Evolutionary conservation across 64 coral and sea anemone species (phyloP).

Genomic region (Montipora sp.): DNA sequence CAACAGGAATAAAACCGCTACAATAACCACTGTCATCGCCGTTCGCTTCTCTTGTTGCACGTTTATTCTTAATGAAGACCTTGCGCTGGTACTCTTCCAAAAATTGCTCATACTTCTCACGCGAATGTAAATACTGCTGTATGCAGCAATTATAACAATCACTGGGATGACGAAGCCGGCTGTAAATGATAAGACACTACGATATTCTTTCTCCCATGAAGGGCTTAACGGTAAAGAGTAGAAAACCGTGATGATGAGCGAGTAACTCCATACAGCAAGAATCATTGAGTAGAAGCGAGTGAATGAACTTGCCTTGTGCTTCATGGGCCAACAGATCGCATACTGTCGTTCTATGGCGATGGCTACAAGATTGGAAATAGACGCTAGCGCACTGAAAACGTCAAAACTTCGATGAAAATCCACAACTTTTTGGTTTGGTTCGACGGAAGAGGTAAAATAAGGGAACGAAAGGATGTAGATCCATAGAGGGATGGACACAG

Average conservation of each 20-base stretch:
- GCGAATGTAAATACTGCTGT: slow-evolving; percentile 31
- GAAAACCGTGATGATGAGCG: slow-evolving; percentile 8
- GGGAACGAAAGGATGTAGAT: slow-evolving; percentile 44
- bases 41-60: slow-evolving; percentile 42
- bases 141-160: slow-evolving; percentile 15
- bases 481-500: slow-evolving; percentile 57
- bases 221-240: slow-evolving; percentile 3
- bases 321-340: slow-evolving; percentile 32
- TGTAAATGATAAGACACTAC: slow-evolving; percentile 16
- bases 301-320: slow-evolving; percentile 5
- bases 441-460: neutral
- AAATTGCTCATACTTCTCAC: slow-evolving; percentile 12
- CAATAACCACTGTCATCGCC: slow-evolving; percentile 18
- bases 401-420: slow-evolving; percentile 34
- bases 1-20: slow-evolving; percentile 41
- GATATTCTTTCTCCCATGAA: neutral
- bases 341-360: slow-evolving; percentile 48
- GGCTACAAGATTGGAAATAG: slow-evolving; percentile 55
- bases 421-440: neutral
- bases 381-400: slow-evolving; percentile 60
- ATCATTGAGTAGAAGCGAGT: slow-evolving; percentile 19
- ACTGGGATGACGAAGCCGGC: slow-evolving; percentile 43
- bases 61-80: neutral
- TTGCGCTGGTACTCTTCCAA: slow-evolving; percentile 23
- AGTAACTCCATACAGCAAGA: slow-evolving; percentile 17